Conservation (phyloP, 2,113 vertebrate genomes). For the Perca schrenkii region DNA sequence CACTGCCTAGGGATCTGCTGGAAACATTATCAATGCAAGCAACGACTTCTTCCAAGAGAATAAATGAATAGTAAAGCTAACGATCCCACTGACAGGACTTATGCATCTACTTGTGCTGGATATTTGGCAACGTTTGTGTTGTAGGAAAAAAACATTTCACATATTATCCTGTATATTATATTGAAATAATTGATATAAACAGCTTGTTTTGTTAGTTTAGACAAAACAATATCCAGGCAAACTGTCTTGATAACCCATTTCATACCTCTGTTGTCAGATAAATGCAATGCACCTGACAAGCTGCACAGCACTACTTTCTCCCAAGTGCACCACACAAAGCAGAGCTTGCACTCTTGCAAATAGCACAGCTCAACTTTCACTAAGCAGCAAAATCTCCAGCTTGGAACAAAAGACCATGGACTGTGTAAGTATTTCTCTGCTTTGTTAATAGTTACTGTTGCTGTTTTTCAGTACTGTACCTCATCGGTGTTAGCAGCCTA, state of each 20-base stretch:
- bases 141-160: neutral
- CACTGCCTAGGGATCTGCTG: conserved; percentile 53
- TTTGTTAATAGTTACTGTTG: conserved; percentile 12
- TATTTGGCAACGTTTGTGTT: conserved; percentile 5
- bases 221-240: neutral
- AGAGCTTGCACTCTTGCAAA: conserved; percentile 22
- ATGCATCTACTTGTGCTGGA: conserved; percentile 11
- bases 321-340: conserved; percentile 37
- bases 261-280: conserved; percentile 6
- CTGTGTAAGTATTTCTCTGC: neutral
- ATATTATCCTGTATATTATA: neutral
- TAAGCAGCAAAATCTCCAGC: conserved; percentile 7
- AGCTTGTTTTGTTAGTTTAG: neutral
- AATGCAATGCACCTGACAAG: conserved; percentile 60
- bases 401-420: neutral
- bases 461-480: conserved; percentile 75
- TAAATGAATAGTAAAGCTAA: conserved; percentile 42
- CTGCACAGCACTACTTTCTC: conserved; percentile 24
- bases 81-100: conserved; percentile 10
- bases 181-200: neutral
- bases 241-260: conserved; percentile 6
- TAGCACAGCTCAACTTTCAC: conserved; percentile 43
- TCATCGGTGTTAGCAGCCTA: conserved; percentile 76
- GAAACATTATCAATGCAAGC: conserved; percentile 57
- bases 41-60: conserved; percentile 48